Conservation (phyloP, 2,797 vertebrate species). For the Sarcoramphus papa region DNA sequence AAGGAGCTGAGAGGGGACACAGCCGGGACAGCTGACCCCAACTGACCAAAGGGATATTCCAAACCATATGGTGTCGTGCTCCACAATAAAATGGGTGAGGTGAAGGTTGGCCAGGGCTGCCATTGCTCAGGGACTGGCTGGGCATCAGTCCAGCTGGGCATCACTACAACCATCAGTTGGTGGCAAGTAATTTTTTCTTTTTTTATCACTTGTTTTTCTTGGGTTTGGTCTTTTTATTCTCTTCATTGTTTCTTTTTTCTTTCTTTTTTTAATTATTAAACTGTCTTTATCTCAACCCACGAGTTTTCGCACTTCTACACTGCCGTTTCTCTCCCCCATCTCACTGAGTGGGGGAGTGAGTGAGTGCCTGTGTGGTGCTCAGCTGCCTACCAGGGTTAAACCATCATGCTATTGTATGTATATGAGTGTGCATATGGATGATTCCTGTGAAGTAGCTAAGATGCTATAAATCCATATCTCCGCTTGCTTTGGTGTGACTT, state of each 20-base stretch:
- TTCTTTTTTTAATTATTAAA: background rate
- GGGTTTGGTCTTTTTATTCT: background rate
- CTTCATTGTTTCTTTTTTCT: background rate
- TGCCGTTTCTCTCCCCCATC: background rate
- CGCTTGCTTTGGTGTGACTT: background rate
- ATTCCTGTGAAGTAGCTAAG: background rate
- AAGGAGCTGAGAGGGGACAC: no score
- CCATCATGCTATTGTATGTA: background rate
- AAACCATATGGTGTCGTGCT: background rate
- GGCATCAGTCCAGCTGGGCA: no score
- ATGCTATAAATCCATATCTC: background rate
- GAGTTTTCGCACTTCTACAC: background rate
- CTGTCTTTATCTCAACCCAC: background rate
- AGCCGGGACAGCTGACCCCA: no score
- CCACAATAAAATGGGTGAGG: background rate
- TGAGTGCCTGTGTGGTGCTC: background rate
- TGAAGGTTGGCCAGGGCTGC: background rate
- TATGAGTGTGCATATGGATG: rapidly evolving
- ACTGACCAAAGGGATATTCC: background rate
- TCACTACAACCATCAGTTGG: rapidly evolving
- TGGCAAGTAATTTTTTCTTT: background rate
- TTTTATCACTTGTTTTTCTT: background rate
- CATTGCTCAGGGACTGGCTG: rapidly evolving
- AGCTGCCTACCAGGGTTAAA: background rate
- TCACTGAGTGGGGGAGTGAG: background rate